A percentile compares a stretch with the other conserved stretches of the same genome.
Conservation (phyloP, 2,797 vertebrate species). For the Arrhamphus sclerolepis region DNA sequence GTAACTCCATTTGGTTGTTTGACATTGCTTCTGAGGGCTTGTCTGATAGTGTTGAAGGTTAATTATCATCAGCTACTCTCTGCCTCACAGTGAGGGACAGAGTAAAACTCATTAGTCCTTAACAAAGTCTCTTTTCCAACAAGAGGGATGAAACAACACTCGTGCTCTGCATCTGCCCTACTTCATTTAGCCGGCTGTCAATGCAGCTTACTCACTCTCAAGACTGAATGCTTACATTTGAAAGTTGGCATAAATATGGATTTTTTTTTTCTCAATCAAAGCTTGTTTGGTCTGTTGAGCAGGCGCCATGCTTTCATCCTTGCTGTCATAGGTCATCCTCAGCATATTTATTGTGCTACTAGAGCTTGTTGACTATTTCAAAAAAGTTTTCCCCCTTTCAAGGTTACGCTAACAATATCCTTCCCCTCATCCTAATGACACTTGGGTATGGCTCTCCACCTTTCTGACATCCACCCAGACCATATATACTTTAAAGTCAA, state of each 20-base stretch:
- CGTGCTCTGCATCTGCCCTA: slow-evolving; percentile 36
- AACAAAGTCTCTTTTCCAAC: slow-evolving; percentile 57
- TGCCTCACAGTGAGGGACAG: slow-evolving; percentile 42
- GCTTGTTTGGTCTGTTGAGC: slow-evolving; percentile 24
- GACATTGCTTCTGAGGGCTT: slow-evolving; percentile 40
- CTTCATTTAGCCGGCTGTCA: slow-evolving; percentile 42
- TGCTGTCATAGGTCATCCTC: slow-evolving; percentile 32
- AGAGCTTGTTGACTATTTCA: slow-evolving; percentile 24
- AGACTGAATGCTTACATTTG: slow-evolving; percentile 12
- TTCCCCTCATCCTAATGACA: slow-evolving; percentile 38
- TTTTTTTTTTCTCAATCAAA: background rate
- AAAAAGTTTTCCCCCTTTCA: no score
- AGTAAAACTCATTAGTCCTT: slow-evolving; percentile 54
- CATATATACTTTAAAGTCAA: background rate
- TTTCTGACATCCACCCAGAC: slow-evolving; percentile 17
- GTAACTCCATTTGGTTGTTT: slow-evolving; percentile 6
- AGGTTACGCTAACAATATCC: slow-evolving; percentile 53
- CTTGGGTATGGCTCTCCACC: slow-evolving; percentile 28
- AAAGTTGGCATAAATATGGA: slow-evolving; percentile 12
- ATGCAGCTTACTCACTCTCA: slow-evolving; percentile 20
- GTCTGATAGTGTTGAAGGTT: slow-evolving; percentile 67
- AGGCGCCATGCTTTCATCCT: slow-evolving; percentile 22
- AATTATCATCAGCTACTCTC: slow-evolving; percentile 68
- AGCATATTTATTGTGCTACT: slow-evolving; percentile 51
- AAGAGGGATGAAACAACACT: slow-evolving; percentile 22